Evolutionary conservation across 2,888 invertebrate species (phyloP).

Genomic region (Pristionchus fissidentatus): DNA sequence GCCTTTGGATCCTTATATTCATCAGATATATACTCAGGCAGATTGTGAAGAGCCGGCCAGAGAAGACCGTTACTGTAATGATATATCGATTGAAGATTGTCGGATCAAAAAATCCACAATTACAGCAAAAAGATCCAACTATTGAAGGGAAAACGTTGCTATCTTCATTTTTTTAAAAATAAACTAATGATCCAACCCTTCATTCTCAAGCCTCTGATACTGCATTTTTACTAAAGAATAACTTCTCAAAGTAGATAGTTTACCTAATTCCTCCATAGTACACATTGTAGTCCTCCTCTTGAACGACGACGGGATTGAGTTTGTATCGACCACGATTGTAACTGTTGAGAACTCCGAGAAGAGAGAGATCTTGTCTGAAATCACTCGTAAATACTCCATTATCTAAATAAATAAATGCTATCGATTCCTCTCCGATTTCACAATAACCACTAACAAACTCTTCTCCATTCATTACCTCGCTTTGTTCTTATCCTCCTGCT

Average conservation of each 20-base stretch:
- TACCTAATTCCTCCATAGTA: slow-evolving; percentile 70
- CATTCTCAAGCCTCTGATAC: no score
- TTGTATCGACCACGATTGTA: slow-evolving; percentile 75
- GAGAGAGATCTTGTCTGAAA: slow-evolving; percentile 72
- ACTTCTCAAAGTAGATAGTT: not conserved
- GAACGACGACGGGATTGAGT: slow-evolving; percentile 75
- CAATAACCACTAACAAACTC: no score
- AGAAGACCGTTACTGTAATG: slow-evolving; percentile 64
- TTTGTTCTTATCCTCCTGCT: slow-evolving; percentile 57
- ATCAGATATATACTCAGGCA: slow-evolving; percentile 74
- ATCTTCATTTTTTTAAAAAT: not conserved
- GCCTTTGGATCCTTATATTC: slow-evolving; percentile 72
- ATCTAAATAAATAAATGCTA: no score
- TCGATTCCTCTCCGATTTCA: not conserved
- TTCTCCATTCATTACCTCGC: slow-evolving; percentile 50
- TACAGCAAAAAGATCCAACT: no score
- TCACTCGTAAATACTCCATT: not conserved
- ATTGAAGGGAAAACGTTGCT: not conserved
- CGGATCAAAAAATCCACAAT: no score
- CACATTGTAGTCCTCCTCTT: slow-evolving; percentile 72
- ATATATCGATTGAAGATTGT: no score
- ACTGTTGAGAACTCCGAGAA: slow-evolving; percentile 74
- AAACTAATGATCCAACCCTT: no score
- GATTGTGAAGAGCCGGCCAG: slow-evolving; percentile 76
- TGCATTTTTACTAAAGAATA: not conserved